Evolutionary conservation across 2,888 invertebrate species (phyloP), one percentile per base, ranked within the genome.

Genomic region (Metellina segmentata): DNA sequence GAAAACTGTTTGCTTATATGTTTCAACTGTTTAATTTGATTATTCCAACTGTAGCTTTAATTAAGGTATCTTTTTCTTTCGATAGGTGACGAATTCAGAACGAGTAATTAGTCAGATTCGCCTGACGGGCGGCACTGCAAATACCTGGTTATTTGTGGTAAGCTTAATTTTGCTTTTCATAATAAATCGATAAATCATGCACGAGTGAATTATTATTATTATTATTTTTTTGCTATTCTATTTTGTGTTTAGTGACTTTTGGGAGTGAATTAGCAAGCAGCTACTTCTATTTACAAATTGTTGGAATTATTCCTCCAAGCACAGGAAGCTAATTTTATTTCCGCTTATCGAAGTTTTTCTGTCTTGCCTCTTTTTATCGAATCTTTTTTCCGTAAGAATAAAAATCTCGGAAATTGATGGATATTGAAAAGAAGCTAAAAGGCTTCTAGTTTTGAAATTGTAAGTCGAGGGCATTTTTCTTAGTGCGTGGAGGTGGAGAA

Each of bases 51-150:
- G 13, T 61, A 61, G 61, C 11, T 61, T 61, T 61, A 16, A 7
- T 61, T 61, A 61, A 61, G 8, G 13, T 61, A 9, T 61, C 61
- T 88, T 61, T 81, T 88, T 52, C 53, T 79, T 71, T 79, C 19
- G n/a, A 51, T 77, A 89, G 89, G 89, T 89, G 89, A 89, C 89
- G 53, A 34, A 69, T 83, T 82, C 16, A 69, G 82, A 61, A 70
- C 51, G 20, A 70, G 71, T 20, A 51, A 79, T 86, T 71, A 71
- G 19, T 20, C 72, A 86, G 81, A 86, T 49, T 90, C 90, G 86
- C 90, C 90, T 86, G 81, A 19, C 13, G 51, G 90, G 90, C 90
- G 90, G 74, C n/a, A 81, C 81, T 81, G 70, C 85, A 85, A 90
- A 85, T 90, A 90, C 81, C 16, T 74, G 11, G 86, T 49, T 90